A percentile compares a stretch with the other conserved stretches of the same genome.
phyloP scores from a whole-genome alignment of 2,888 invertebrate genomes.

The Chironomus riparius region DNA sequence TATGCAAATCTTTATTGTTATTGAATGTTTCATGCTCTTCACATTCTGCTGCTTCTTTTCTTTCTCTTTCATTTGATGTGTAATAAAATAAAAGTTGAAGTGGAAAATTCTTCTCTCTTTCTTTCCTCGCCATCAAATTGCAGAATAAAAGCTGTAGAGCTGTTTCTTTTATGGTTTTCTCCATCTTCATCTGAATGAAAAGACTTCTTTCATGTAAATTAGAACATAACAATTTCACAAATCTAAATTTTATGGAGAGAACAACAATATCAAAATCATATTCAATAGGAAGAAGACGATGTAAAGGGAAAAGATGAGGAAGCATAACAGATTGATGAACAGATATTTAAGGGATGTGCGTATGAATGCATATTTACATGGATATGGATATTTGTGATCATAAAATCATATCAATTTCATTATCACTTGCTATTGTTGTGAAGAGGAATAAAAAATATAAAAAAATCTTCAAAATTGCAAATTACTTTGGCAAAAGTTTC shows the following conservation, averaged over 20 bases:
- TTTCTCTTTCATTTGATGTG: no score
- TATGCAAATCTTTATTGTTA: slow-evolving; percentile 23
- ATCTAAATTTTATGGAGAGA: slow-evolving; percentile 6
- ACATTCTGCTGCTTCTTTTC: neutral
- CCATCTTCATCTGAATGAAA: neutral
- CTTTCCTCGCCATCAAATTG: neutral
- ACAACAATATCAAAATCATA: no score
- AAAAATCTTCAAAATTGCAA: no score
- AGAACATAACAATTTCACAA: slow-evolving; percentile 10
- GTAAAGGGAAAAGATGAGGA: neutral
- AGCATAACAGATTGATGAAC: no score
- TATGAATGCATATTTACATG: neutral
- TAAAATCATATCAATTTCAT: neutral
- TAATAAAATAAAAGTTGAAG: slow-evolving; percentile 16
- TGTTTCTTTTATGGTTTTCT: neutral
- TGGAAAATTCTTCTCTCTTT: neutral
- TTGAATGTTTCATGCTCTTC: slow-evolving; percentile 18
- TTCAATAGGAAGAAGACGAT: neutral
- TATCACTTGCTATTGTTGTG: no score
- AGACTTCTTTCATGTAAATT: slow-evolving; percentile 2
- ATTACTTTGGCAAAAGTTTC: no score
- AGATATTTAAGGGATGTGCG: no score
- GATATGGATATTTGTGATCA: neutral
- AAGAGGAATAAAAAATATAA: no score
- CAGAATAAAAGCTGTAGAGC: no score